phyloP scores from a whole-genome alignment of 23 tunicate species.

The Phallusia fumigata region DNA sequence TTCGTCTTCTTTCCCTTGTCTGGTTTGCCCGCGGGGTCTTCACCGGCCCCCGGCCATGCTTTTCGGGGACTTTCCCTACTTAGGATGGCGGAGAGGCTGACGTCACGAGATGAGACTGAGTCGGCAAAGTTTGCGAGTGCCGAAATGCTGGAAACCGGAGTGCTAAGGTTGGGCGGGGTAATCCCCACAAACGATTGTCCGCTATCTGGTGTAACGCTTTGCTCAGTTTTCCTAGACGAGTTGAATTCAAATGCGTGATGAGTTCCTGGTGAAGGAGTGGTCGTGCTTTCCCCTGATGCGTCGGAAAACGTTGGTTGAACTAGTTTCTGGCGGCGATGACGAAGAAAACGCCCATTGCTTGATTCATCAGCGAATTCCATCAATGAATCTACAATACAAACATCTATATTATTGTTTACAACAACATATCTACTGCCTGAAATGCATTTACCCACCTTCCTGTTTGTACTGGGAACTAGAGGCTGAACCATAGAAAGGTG shows the following conservation, averaged over 20 bases:
- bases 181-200: conserved; percentile 1
- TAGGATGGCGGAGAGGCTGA: neutral
- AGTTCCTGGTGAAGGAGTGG: neutral
- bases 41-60: neutral
- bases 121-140: neutral
- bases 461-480: neutral
- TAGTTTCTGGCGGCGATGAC: neutral
- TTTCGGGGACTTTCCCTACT: neutral
- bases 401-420: no score
- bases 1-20: no score
- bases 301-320: conserved; percentile 11
- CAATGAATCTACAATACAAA: conserved; percentile 10
- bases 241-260: neutral
- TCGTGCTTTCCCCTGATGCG: conserved; percentile 15
- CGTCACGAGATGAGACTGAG: neutral
- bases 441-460: neutral
- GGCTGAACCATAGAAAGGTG: conserved; percentile 12
- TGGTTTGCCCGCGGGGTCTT: neutral
- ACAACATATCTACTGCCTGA: no score
- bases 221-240: neutral
- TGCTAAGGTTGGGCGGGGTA: conserved; percentile 13
- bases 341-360: neutral
- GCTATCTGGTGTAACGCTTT: conserved; percentile 7
- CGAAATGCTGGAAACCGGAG: conserved; percentile 21
- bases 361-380: neutral